Conservation (phyloP, 2,113 vertebrate genomes). For the Forbesichthys agassizii region DNA sequence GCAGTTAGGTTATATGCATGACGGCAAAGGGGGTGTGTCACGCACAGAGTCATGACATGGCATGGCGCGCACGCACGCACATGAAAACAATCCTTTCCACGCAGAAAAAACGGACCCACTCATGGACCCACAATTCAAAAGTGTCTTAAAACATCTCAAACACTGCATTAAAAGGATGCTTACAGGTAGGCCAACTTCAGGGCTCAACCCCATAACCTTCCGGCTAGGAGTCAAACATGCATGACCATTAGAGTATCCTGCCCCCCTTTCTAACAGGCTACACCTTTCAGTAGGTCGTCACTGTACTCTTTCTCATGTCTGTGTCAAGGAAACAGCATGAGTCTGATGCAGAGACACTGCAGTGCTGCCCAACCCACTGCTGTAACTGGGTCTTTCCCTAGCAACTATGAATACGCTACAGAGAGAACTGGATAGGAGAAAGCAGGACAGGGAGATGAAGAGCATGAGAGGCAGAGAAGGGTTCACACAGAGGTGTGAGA, state of each 20-base stretch:
- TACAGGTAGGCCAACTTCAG: no score
- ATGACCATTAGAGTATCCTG: no score
- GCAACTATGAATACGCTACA: constrained; percentile 16
- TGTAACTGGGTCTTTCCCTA: constrained; percentile 15
- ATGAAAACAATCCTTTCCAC: background rate
- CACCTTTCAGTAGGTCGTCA: no score
- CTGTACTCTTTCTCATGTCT: no score
- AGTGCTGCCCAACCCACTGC: constrained; percentile 57
- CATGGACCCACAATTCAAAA: background rate
- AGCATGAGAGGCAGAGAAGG: constrained; percentile 3
- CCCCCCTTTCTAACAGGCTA: no score
- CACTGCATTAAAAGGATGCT: no score
- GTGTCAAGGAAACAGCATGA: background rate
- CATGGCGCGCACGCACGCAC: constrained; percentile 13
- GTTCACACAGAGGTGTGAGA: background rate
- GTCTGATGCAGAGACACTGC: constrained; percentile 62
- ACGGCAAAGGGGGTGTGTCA: constrained; percentile 60
- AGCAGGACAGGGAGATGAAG: background rate
- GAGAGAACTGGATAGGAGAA: background rate
- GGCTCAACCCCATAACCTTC: no score
- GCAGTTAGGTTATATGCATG: constrained; percentile 50
- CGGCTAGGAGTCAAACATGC: no score
- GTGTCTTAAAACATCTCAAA: no score
- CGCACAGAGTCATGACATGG: constrained; percentile 45
- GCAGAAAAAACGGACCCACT: constrained; percentile 1